Conservation (phyloP, 1,140 invertebrate genomes). For the Oscheius sp. region DNA sequence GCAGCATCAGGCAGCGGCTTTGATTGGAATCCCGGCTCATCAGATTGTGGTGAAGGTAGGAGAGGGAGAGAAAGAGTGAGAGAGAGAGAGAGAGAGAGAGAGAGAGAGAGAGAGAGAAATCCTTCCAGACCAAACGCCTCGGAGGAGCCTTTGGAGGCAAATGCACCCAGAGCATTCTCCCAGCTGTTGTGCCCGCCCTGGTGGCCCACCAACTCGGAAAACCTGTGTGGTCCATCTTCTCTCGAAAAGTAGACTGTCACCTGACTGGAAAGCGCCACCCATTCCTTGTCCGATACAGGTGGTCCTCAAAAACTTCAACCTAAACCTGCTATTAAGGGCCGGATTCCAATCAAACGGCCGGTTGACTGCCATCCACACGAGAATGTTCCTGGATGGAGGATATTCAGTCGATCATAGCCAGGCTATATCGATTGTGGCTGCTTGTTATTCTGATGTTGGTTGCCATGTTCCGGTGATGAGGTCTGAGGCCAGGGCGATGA, state of each 20-base stretch:
- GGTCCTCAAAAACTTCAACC: conserved; percentile 20
- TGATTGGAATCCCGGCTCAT: conserved; percentile 32
- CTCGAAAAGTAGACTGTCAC: conserved; percentile 35
- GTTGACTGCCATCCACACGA: conserved; percentile 24
- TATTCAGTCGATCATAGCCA: conserved; percentile 14
- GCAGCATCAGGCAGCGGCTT: conserved; percentile 26
- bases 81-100: too few species aligned
- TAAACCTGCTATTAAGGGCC: too few species aligned
- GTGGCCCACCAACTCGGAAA: conserved; percentile 28
- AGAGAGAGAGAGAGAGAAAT: too few species aligned
- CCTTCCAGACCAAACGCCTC: conserved; percentile 27
- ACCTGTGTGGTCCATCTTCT: conserved; percentile 28
- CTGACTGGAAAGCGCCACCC: conserved; percentile 43
- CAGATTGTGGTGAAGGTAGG: conserved; percentile 44
- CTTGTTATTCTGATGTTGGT: conserved; percentile 41
- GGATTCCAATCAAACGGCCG: too few species aligned
- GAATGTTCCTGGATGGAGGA: conserved; percentile 33
- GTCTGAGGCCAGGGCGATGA: conserved; percentile 56
- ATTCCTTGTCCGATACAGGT: conserved; percentile 36
- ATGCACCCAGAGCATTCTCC: neutral
- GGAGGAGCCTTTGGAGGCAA: conserved; percentile 45
- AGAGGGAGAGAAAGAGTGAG: too few species aligned
- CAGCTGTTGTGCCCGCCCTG: conserved; percentile 12
- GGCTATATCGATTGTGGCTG: conserved; percentile 1
- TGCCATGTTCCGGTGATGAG: conserved; percentile 61